Evolutionary conservation across 1,140 invertebrate genomes (phyloP), one percentile per base, ranked within the genome.

Genomic region (Lasaia peninsularis): DNA sequence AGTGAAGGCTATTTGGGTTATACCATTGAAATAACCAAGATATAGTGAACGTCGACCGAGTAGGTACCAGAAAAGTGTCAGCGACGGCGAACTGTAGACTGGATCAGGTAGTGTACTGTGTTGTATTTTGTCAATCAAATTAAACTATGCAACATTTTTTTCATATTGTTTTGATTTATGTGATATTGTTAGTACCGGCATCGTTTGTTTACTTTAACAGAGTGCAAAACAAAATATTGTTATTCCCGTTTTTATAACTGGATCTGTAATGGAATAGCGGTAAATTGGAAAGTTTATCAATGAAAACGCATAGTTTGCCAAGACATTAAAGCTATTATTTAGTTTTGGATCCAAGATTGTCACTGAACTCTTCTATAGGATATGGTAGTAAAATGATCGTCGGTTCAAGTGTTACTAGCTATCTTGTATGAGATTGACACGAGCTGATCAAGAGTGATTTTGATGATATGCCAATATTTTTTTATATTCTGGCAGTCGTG

Each of bases 11-110:
- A 73, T 67, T 68, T 65, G 63, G 67, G 65, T 67, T 72, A 65
- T 66, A 77, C 71, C 69, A 76, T 78, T 74, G 73, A 79, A 75
- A 71, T 77, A 80, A 75, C 73, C 75, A 79, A 81, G 74, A 71
- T 71, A 62, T 34, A 73, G 78, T 76, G 75, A 77, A 72, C 69
- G 69, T 68, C 66, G 68, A 60, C 56, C 70, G 74, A 69, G 56
- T 24, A 24, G 24, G 24, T 69, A 77, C 68, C 74, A 71, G 69
- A 71, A 68, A 73, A 77, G 69, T 69, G 67, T 73, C 67, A 66
- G 55, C 68, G 53, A 78, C 67, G 71, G 66, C 65, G 65, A 55
- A 63, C 61, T 59, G 68, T 65, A 69, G 63, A 64, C 65, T 67
- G 63, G 63, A 62, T 58, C 49, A 62, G 73, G 72, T 78, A 62